Conservation (phyloP, 1,140 invertebrate genomes). For the Saccostrea glomerata region DNA sequence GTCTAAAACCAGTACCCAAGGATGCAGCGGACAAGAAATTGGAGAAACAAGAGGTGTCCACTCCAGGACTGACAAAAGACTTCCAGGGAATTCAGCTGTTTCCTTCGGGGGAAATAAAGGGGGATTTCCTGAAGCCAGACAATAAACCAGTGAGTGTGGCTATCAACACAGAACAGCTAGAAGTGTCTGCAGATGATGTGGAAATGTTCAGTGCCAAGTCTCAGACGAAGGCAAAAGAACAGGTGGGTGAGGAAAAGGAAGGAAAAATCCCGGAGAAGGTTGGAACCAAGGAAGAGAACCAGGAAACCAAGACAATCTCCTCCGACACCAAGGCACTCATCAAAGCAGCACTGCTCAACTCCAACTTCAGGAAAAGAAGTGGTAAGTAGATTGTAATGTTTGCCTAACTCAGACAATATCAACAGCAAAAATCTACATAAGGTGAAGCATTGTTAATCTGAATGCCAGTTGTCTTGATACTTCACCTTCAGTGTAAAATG, state of each 20-base stretch:
- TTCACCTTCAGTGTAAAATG: too few relatives aligned
- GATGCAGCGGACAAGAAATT: constrained; percentile 32
- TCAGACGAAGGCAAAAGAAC: constrained; percentile 10
- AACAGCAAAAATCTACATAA: too few relatives aligned
- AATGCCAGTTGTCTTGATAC: too few relatives aligned
- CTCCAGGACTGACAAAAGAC: not conserved
- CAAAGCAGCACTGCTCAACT: constrained; percentile 72
- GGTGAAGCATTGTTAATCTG: too few relatives aligned
- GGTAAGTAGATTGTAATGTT: constrained; percentile 54
- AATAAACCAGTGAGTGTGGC: constrained; percentile 46
- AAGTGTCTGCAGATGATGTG: constrained; percentile 64
- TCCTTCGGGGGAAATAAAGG: constrained; percentile 39
- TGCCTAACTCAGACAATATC: not conserved
- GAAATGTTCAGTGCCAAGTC: constrained; percentile 77
- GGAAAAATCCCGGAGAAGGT: constrained; percentile 42
- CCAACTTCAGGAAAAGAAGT: constrained; percentile 65
- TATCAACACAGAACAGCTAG: constrained; percentile 60
- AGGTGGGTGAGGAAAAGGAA: constrained; percentile 45
- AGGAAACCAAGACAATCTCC: constrained; percentile 69
- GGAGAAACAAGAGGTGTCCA: not conserved
- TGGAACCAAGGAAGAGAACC: constrained; percentile 1
- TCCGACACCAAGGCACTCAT: constrained; percentile 74
- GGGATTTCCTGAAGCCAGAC: constrained; percentile 3
- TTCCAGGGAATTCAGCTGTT: not conserved
- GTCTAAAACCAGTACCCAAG: constrained; percentile 71